Evolutionary conservation across 2,113 vertebrate genomes (phyloP).

Genomic region (Mormyrus lacerda): DNA sequence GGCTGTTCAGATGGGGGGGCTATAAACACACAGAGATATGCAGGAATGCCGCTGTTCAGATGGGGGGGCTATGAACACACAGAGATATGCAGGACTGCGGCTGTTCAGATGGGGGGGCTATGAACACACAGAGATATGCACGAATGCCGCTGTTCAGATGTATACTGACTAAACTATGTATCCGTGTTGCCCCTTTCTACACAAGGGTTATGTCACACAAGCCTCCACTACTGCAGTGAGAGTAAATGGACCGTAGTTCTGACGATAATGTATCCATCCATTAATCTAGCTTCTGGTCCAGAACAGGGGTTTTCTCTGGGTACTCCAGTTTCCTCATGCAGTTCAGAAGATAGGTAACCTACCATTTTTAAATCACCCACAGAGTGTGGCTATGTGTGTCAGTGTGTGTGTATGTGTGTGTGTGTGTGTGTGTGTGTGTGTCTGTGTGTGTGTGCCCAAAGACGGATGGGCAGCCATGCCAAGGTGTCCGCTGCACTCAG

Average conservation of each 20-base stretch:
- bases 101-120: no score
- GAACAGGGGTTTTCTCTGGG: not conserved
- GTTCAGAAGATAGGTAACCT: not conserved
- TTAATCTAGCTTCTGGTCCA: not conserved
- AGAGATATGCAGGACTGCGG: no score
- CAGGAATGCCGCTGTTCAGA: not conserved
- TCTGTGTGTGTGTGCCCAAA: not conserved
- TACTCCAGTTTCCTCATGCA: not conserved
- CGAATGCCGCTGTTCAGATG: not conserved
- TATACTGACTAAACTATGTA: not conserved
- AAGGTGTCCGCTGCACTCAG: not conserved
- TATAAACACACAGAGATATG: not conserved
- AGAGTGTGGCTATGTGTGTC: not conserved
- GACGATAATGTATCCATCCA: not conserved
- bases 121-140: no score
- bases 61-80: not conserved
- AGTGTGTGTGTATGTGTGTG: not conserved
- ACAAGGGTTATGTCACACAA: not conserved
- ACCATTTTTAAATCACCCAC: not conserved
- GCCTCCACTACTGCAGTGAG: not conserved
- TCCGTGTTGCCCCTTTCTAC: not conserved
- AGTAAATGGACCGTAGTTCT: not conserved
- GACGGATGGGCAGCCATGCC: not conserved
- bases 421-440: no score
- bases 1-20: not conserved